Base-by-base conservation (phyloP, 2,113 vertebrate species). In the Pantherophis guttatus region DNA sequence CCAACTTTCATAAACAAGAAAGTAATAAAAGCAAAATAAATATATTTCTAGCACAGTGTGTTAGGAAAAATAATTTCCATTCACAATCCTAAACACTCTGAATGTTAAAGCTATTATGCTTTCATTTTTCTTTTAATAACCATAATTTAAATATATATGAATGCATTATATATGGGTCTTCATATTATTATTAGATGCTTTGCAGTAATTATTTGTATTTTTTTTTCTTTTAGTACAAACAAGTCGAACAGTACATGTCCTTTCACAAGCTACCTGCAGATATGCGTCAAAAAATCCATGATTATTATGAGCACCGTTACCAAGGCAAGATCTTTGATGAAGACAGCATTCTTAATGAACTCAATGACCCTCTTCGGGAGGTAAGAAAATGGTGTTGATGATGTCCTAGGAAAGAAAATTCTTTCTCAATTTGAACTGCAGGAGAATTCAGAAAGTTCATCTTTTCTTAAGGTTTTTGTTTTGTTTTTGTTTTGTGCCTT, bases 211-310 rank as follows among this genome's bases (percentile, higher is more conserved):
- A 94, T 91, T 53, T 94, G 0, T 3, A 95, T 94, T 96, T 70
- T 92, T 39, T 97, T 48, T 91, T 88, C 92, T 97, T 89, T 94
- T 97, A 99, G 99, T 99, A 99, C 95, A 99, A 99, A 93, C 99
- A 99, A 99, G 99, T 99, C 97, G 99, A 99, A 95, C 99, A 99
- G 94, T 99, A 99, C 97, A 99, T 99, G 99, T 99, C 99, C 75
- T 99, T 99, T 97, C 99, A 99, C 97, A 99, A 99, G 94, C 97
- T 99, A 95, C 99, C 99, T 33, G 99, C 99, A 58, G 99, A 99
- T 96, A 99, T 99, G 99, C 98, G 99, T 23, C 99, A 99, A 97
- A 99, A 99, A 97, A 99, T 99, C 94, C 99, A 99, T 12, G 99
- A 99, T 97, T 99, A 99, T 95, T 99, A 99, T 54, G 99, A 99